These are phyloP conservation scores for Psylliodes chrysocephalus DNA, from an alignment of 2,888 invertebrate species.

Conservation along the genomic window DNA sequence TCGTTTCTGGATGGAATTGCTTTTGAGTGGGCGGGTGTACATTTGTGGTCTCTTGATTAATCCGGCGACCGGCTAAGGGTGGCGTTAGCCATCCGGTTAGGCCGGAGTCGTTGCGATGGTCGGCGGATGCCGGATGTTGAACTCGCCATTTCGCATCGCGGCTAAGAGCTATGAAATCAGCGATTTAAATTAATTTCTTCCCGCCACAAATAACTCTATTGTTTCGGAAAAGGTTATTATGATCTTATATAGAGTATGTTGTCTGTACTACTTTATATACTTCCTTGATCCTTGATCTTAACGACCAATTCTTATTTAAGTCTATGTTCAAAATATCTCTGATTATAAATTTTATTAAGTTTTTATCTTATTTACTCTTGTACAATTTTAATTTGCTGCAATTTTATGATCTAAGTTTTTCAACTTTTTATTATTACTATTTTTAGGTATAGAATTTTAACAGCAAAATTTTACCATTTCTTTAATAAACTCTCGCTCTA, in stretches of 20 bases:
- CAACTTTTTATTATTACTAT: no score
- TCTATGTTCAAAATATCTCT: no score
- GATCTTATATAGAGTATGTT: background rate
- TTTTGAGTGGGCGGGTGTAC: conserved; percentile 60
- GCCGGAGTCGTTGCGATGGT: conserved; percentile 43
- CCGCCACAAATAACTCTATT: background rate
- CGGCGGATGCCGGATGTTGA: conserved; percentile 7
- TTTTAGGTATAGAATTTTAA: no score
- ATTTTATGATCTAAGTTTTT: no score
- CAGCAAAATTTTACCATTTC: no score
- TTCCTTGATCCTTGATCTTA: no score
- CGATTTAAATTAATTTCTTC: conserved; percentile 5
- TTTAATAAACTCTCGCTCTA: no score
- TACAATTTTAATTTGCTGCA: no score
- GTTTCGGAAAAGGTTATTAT: background rate
- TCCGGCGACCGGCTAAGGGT: conserved; percentile 44
- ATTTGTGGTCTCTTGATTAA: conserved; percentile 63
- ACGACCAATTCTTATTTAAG: no score
- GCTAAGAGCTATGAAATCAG: background rate
- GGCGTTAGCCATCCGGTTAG: conserved; percentile 47
- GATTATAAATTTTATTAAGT: no score
- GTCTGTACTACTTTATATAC: no score
- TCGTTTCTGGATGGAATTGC: conserved; percentile 55
- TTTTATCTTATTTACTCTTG: no score
- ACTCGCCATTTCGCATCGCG: conserved; percentile 2